Base-by-base conservation (phyloP, 2,113 vertebrate genomes). In the Coregonus clupeaformis region DNA sequence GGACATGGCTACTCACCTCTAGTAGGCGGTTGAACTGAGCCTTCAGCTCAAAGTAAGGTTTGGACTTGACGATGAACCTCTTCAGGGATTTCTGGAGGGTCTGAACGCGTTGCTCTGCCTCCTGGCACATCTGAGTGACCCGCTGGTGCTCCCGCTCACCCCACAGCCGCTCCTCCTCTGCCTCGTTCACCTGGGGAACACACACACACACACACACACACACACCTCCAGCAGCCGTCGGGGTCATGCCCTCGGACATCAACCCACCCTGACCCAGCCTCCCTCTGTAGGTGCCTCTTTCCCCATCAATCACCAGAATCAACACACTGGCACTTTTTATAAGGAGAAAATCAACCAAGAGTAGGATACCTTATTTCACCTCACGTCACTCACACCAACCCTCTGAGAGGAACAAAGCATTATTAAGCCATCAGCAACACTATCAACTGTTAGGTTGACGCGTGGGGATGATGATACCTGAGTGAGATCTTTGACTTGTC, bases 41-140 rank as follows among this genome's bases (percentile, higher is more conserved):
- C 86, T 98, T 97, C 59, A 97, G 93, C 84, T 97, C 95, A 12
- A 98, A 98, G 84, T 98, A 98, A 0, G 96, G 96, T 25, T 95
- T 95, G 85, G 96, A 97, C 86, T 96, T 97, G n/a, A 96, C 83
- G 52, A 98, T 97, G 86, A 95, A 93, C 6, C 95, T 90, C 77
- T 94, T 95, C 60, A 98, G 92, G 22, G 94, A 83, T 72, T 97
- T 97, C 90, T 97, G 95, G 1, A 98, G 90, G 1, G 91, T 91
- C 78, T 97, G 96, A 9, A 98, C 96, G 18, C 92, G 92, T 5
- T 94, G 95, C 80, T 98, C 96, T 0, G 96, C 96, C 9, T 96
- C 92, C 80, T 97, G 96, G 69, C 95, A 98, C 65, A 95, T 92
- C 81, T 93, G 92, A 0, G 96, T 96, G 77, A 97, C 96, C 0